phyloP scores from a whole-genome alignment of 2,113 vertebrate genomes.

The Ciconia boyciana region DNA sequence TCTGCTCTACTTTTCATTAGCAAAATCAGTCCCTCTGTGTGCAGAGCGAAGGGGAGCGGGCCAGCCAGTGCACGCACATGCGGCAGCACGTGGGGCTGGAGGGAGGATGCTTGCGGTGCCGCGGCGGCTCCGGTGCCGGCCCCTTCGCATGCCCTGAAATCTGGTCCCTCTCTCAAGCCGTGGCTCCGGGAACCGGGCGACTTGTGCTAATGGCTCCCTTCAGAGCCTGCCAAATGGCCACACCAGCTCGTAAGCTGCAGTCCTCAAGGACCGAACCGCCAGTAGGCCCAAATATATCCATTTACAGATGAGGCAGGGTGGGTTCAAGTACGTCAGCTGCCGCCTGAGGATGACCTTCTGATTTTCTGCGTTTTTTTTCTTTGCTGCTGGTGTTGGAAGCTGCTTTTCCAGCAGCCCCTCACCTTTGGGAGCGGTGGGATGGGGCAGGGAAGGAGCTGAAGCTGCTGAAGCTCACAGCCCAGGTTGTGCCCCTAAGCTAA shows the following conservation, averaged over 20 bases:
- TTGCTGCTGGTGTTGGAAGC: background rate
- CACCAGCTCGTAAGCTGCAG: rapidly evolving
- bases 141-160: rapidly evolving
- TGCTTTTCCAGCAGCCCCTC: background rate
- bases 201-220: background rate
- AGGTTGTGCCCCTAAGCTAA: rapidly evolving
- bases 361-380: background rate
- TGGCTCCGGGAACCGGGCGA: rapidly evolving
- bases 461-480: background rate
- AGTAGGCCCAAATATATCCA: background rate
- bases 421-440: rapidly evolving
- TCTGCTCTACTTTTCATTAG: background rate
- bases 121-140: background rate
- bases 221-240: background rate
- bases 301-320: rapidly evolving
- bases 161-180: background rate
- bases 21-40: background rate
- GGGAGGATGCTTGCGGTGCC: background rate
- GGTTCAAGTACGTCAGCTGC: rapidly evolving
- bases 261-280: rapidly evolving
- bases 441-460: background rate
- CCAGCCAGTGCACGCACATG: rapidly evolving
- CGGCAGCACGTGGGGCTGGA: background rate
- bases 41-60: background rate
- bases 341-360: rapidly evolving